Evolutionary conservation across 2,888 invertebrate species (phyloP).

Genomic region (Drosophila villosipedis): DNA sequence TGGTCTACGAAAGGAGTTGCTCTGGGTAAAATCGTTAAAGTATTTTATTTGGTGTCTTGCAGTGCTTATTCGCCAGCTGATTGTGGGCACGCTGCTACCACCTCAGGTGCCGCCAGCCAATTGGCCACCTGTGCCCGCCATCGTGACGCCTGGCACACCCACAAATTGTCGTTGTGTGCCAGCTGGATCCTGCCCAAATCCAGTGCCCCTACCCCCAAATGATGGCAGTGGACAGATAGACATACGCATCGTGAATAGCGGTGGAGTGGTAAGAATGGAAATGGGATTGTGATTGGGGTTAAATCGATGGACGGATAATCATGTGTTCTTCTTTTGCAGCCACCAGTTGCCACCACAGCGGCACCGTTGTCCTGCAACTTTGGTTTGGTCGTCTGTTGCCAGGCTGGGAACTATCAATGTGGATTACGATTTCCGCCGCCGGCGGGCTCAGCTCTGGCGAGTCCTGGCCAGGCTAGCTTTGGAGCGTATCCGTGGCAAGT

Average conservation of each 20-base stretch:
- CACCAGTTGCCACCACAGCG: conserved; percentile 34
- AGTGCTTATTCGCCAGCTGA: conserved; percentile 79
- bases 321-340: conserved; percentile 33
- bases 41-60: conserved; percentile 1
- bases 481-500: conserved; percentile 92
- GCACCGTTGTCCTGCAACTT: conserved; percentile 71
- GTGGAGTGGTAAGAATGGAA: conserved; percentile 69
- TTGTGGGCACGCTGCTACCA: conserved; percentile 70
- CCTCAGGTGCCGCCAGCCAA: conserved; percentile 47
- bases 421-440: conserved; percentile 83
- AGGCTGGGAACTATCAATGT: conserved; percentile 82
- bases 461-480: conserved; percentile 87
- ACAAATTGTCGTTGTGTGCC: conserved; percentile 84
- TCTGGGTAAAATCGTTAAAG: background rate
- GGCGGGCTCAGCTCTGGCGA: conserved; percentile 81
- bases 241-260: conserved; percentile 88
- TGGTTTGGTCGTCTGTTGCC: conserved; percentile 81
- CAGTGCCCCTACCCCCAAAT: conserved; percentile 73
- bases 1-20: background rate
- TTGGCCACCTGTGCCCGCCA: conserved; percentile 59
- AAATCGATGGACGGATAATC: background rate
- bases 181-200: conserved; percentile 81
- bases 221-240: conserved; percentile 88
- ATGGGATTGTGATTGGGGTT: background rate
- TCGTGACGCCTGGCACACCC: conserved; percentile 48